phyloP scores from a whole-genome alignment of 2,888 invertebrate species.

The Chrysotoxum bicinctum region DNA sequence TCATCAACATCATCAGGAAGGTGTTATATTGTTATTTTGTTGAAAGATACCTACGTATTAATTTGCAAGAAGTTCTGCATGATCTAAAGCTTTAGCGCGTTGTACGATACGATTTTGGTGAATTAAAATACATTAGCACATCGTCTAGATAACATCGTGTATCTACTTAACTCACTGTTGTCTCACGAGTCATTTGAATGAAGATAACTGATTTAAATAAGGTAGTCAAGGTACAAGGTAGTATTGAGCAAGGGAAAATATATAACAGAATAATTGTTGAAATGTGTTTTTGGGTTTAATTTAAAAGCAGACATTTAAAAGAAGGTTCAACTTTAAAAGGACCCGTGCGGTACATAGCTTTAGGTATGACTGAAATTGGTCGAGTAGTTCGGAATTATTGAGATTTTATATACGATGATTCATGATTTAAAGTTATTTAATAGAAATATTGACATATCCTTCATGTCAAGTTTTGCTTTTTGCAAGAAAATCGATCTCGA shows the following conservation, averaged over 20 bases:
- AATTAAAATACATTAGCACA: background rate
- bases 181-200: background rate
- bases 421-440: too few relatives aligned
- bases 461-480: too few relatives aligned
- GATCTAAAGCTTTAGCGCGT: background rate
- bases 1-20: background rate
- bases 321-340: too few relatives aligned
- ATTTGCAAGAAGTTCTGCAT: constrained; percentile 23
- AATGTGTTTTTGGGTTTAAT: background rate
- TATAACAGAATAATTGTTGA: background rate
- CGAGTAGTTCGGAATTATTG: too few relatives aligned
- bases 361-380: too few relatives aligned
- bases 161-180: too few relatives aligned
- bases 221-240: background rate
- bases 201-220: background rate
- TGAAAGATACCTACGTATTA: constrained; percentile 28
- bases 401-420: too few relatives aligned
- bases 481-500: too few relatives aligned
- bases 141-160: background rate
- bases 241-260: background rate
- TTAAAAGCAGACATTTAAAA: too few relatives aligned
- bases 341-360: too few relatives aligned
- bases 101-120: background rate
- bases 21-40: constrained; percentile 39
- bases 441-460: too few relatives aligned